Base-by-base conservation (phyloP, 2,888 invertebrate genomes). In the Heliconius erato region DNA sequence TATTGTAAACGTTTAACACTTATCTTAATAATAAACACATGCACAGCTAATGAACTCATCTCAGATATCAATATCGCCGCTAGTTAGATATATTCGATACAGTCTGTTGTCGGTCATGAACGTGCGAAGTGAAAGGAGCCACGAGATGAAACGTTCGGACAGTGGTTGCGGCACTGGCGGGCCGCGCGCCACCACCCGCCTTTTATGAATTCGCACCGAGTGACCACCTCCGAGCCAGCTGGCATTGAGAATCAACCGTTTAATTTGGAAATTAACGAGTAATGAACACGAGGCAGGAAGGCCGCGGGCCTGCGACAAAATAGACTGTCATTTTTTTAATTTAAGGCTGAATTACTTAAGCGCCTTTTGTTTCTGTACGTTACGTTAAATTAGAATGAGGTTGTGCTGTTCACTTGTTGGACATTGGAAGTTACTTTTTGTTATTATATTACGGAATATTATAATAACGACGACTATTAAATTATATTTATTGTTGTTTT, bases 211-310 rank as follows among this genome's bases (percentile, higher is more conserved):
- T 94, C 91, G 90, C 88, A 89, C 91, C 88, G 90, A 89, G 88
- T 90, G 91, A 91, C 94, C 93, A 92, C 94, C 94, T 91, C 92
- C 94, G 94, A 93, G 91, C 93, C 90, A 87, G 91, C 90, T 93
- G 96, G 94, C 96, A 96, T 96, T 96, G 95, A 96, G 92, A 94
- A 92, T 93, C 91, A 92, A 93, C 91, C 94, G 94, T 92, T 94
- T 95, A 95, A 96, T 88, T 95, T 95, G 95, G 94, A 95, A 96
- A 96, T 93, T 95, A 94, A 93, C 92, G 91, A 92, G 92, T 94
- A 94, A 92, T 91, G 91, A 90, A 91, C 89, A 89, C 92, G 90
- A 90, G 91, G 91, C 94, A 91, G 92, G 94, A 94, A 94, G 95
- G 95, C 95, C 95, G 93, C 91, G 90, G 89, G 91, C 91, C 94